Percentiles rank a stretch among this genome's conserved stretches.
phyloP scores from a whole-genome alignment of 2,888 invertebrate species.

The Epirrhoe alternata region DNA sequence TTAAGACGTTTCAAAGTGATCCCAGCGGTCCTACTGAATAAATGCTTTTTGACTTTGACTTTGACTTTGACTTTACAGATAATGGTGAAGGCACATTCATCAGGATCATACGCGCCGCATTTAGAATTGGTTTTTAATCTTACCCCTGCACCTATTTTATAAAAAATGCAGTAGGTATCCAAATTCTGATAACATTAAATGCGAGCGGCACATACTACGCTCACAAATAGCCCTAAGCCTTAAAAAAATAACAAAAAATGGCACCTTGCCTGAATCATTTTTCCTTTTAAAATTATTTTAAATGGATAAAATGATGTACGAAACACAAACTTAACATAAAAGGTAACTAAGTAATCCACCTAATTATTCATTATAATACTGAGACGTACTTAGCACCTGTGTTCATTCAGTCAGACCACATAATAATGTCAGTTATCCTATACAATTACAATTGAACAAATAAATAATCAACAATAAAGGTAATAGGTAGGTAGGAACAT shows the following conservation, averaged over 20 bases:
- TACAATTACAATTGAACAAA: constrained; percentile 11
- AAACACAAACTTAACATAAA: constrained; percentile 4
- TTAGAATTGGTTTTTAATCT: too few relatives aligned
- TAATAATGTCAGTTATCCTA: constrained; percentile 10
- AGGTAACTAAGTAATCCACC: constrained; percentile 13
- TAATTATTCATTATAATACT: constrained; percentile 39
- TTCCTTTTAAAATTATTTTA: constrained; percentile 26
- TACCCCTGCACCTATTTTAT: too few relatives aligned
- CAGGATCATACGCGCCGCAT: too few relatives aligned
- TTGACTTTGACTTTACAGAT: too few relatives aligned
- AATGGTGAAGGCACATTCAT: too few relatives aligned
- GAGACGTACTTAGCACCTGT: constrained; percentile 12
- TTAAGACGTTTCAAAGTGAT: too few relatives aligned
- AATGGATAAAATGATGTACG: constrained; percentile 13
- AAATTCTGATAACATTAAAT: too few relatives aligned
- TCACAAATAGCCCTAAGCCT: not conserved
- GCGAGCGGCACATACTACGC: too few relatives aligned
- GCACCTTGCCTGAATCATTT: constrained; percentile 22
- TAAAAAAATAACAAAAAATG: constrained; percentile 14
- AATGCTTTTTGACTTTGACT: too few relatives aligned
- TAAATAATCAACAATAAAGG: constrained; percentile 23
- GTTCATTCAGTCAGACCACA: constrained; percentile 4
- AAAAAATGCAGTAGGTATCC: too few relatives aligned
- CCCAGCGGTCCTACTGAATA: too few relatives aligned
- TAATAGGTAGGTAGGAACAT: not conserved